Evolutionary conservation across 1,140 invertebrate species (phyloP), one percentile per base, ranked within the genome.

Genomic region (Acromyrmex echinatior): DNA sequence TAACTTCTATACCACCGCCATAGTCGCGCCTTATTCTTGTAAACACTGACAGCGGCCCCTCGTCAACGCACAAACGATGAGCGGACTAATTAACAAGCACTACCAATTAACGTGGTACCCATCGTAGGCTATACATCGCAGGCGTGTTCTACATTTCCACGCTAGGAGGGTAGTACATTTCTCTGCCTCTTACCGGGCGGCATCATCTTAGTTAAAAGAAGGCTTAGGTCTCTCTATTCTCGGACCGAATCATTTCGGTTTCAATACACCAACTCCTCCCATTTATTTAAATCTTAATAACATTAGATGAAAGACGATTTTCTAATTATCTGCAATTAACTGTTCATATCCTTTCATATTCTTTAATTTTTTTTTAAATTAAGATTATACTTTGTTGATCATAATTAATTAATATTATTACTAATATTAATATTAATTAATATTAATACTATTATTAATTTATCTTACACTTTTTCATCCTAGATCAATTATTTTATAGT

Each of bases 81-180:
- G 39, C 56, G 56, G 80, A 63, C 80, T 84, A 84, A 84, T 84
- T 84, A 84, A 84, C 80, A 58, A 84, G 80, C 80, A 84, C 58
- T 56, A 76, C 56, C 80, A 76, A 84, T 84, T 84, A 84, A 84
- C 70, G 68, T 84, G 39, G 39, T 74, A 12, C 18, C 66, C 79
- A 45, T 71, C 18, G 39, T 68, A 73, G 68, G 79, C 66, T 21
- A 21, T 21, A 21, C 21, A 21, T 21, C 18, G 39, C 79, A 73
- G 68, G 79, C 79, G 79, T 71, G 56, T 82, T 60, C 68, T 66
- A 84, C 56, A 62, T 74, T 84, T 84, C 58, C 56, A 84, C 56
- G 80, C 14, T n/a, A 62, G 56, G 16, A 58, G 35, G 53, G 31
- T 65, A 39, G 21, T 31, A n/a, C 66, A 39, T 84, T 84, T 62